Percentiles rank a stretch among this genome's conserved stretches.
Conservation (phyloP, 2,113 vertebrate species). For the Hyperopisus bebe region DNA sequence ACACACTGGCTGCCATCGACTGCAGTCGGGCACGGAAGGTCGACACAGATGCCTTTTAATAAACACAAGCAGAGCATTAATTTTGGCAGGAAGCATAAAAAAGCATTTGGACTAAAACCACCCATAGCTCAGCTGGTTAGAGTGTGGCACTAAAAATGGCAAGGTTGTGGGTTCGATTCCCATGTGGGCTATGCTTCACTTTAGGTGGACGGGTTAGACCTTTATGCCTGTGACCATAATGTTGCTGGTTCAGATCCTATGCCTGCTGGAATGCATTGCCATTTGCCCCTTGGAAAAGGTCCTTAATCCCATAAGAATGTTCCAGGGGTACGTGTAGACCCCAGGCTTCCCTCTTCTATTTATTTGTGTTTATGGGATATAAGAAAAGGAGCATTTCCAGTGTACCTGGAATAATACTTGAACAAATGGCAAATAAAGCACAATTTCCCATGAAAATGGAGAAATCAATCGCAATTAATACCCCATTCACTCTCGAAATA, state of each 20-base stretch:
- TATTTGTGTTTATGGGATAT: neutral
- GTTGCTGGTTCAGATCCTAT: neutral
- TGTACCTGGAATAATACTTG: neutral
- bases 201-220: neutral
- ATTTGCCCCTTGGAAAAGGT: neutral
- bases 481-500: neutral
- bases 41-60: neutral
- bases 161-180: neutral
- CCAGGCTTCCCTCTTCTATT: neutral
- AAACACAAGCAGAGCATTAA: neutral
- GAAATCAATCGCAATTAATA: conserved; percentile 3
- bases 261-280: neutral
- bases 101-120: neutral
- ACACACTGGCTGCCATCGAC: neutral
- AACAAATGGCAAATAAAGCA: neutral
- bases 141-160: neutral
- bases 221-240: neutral
- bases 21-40: neutral
- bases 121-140: neutral
- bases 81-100: neutral
- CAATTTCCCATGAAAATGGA: neutral
- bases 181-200: neutral
- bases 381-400: neutral
- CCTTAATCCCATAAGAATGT: neutral
- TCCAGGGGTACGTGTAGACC: neutral